phyloP scores from a whole-genome alignment of 2,888 invertebrate species.

The Dryadula phaetusa region DNA sequence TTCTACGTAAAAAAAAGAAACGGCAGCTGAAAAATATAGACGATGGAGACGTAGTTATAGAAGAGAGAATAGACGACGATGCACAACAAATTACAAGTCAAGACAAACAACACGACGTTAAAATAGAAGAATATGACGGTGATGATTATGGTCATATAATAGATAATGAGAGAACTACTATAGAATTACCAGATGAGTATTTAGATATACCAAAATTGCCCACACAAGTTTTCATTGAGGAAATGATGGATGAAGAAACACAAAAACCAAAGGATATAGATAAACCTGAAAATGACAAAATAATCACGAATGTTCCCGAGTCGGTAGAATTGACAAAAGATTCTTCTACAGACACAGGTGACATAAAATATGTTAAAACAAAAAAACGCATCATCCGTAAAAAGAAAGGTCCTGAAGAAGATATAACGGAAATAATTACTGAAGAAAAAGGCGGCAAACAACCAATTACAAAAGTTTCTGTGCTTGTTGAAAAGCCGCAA shows the following conservation, averaged over 20 bases:
- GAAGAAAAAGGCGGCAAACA: constrained; percentile 51
- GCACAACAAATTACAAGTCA: constrained; percentile 46
- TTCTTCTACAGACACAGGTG: background rate
- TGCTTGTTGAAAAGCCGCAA: constrained; percentile 50
- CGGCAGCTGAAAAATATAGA: constrained; percentile 47
- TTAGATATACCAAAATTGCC: constrained; percentile 63
- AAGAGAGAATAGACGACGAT: constrained; percentile 77
- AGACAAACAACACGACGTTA: constrained; percentile 58
- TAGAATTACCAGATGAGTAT: constrained; percentile 56
- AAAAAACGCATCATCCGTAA: constrained; percentile 23
- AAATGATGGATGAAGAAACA: constrained; percentile 46
- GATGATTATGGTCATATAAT: constrained; percentile 55
- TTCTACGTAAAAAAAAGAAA: constrained; percentile 74
- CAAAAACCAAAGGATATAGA: constrained; percentile 44
- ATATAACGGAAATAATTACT: constrained; percentile 47
- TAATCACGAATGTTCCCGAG: constrained; percentile 19
- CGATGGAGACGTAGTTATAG: constrained; percentile 80
- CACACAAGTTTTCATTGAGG: constrained; percentile 60
- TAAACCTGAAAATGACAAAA: background rate
- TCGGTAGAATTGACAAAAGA: constrained; percentile 45
- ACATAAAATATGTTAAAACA: background rate
- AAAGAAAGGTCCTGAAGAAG: constrained; percentile 27
- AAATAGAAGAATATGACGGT: constrained; percentile 72
- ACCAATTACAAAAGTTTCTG: constrained; percentile 6
- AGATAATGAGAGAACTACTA: constrained; percentile 55